Evolutionary conservation across 2,888 invertebrate species (phyloP).

Genomic region (Apantesis nais): DNA sequence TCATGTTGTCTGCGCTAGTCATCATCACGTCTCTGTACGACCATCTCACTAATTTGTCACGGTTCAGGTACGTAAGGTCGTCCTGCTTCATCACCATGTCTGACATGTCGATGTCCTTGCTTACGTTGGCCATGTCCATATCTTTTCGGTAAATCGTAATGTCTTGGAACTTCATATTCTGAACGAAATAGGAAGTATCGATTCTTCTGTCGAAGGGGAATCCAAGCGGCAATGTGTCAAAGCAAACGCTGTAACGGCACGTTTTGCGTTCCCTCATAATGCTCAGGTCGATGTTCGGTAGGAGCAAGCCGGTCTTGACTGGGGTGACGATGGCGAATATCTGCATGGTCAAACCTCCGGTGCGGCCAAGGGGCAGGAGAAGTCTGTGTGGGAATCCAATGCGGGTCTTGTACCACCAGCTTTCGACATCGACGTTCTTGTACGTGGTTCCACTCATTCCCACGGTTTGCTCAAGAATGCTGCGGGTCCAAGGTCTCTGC

Average conservation of each 20-base stretch:
- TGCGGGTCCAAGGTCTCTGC: constrained; percentile 84
- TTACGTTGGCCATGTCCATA: constrained; percentile 63
- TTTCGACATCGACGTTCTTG: constrained; percentile 81
- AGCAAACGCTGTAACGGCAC: constrained; percentile 82
- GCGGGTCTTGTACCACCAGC: constrained; percentile 83
- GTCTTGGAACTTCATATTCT: constrained; percentile 88
- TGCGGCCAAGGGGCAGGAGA: constrained; percentile 89
- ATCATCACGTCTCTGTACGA: constrained; percentile 77
- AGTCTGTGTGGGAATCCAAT: constrained; percentile 89
- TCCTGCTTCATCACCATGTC: constrained; percentile 77
- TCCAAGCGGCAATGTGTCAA: constrained; percentile 88
- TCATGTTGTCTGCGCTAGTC: constrained; percentile 70
- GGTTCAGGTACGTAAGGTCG: constrained; percentile 74
- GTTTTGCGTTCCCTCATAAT: constrained; percentile 81
- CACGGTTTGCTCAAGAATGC: constrained; percentile 55
- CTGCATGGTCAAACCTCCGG: constrained; percentile 87
- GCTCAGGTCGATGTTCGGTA: constrained; percentile 75
- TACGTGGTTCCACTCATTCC: constrained; percentile 76
- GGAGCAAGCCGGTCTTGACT: constrained; percentile 76
- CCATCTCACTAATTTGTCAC: constrained; percentile 69
- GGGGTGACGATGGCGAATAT: constrained; percentile 88
- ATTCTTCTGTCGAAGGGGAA: constrained; percentile 91
- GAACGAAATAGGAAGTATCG: constrained; percentile 85
- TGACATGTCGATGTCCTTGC: constrained; percentile 70
- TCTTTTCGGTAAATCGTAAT: constrained; percentile 88